Evolutionary conservation across 2,113 vertebrate genomes (phyloP), one percentile per base, ranked within the genome.

Genomic region (Poeciliopsis turrubarensis): DNA sequence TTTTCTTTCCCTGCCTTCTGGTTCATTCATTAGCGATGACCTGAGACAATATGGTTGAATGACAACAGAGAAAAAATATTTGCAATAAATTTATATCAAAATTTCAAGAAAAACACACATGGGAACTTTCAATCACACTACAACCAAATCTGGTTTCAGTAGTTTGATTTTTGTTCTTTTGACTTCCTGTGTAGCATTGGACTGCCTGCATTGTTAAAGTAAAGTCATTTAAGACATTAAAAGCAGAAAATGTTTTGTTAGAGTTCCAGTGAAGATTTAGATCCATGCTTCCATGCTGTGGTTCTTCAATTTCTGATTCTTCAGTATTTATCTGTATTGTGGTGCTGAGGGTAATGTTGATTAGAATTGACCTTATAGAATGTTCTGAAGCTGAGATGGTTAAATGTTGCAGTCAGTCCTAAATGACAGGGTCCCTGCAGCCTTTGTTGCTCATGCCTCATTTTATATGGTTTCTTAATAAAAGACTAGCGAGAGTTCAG

Each of bases 391-490:
- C 65, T 65, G 77, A 81, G 72, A 72, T 71, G 64, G 60, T 65
- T n/a, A 83, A 79, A 89, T 51, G 69, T 78, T 74, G 30, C 64
- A 62, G 75, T 67, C 68, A 63, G 64, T 66, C 70, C 71, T 73
- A 91, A 92, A 91, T 93, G 86, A 91, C 70, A 85, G 81, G 80
- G 78, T 82, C 73, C 69, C 26, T n/a, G 25, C 67, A 64, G 73
- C 68, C 78, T 78, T 78, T 82, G 80, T 90, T 88, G 84, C 64
- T 79, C 64, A 73, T 71, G 32, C 72, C 83, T 80, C 62, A 77
- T 86, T 90, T 86, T 67, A 80, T 82, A 78, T 60, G 80, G 82
- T 87, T 87, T 84, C 68, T 83, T 91, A 85, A 87, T 91, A 88
- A 85, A 89, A 90, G 89, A 86, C 85, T 87, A 77, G 77, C 82